Conservation (phyloP, 2,113 vertebrate genomes). For the Lagopus leucura region DNA sequence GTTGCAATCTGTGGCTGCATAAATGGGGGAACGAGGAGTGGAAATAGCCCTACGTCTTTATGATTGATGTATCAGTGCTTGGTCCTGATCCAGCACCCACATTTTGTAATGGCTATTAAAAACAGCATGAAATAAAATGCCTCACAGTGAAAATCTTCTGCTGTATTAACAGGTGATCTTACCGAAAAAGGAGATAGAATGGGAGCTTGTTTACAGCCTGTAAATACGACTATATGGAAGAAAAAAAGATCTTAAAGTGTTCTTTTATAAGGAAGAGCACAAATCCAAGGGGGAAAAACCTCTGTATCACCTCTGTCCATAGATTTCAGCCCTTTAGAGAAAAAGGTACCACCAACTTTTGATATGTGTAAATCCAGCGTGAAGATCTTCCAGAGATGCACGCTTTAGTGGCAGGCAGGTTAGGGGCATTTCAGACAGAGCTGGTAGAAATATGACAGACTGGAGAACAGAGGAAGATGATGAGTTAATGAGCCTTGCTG, state of each 20-base stretch:
- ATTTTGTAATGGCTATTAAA: constrained; percentile 10
- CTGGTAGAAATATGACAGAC: fast-evolving
- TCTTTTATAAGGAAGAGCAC: fast-evolving
- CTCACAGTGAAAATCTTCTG: neutral
- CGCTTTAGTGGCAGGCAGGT: neutral
- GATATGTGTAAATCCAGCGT: neutral
- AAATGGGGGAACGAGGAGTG: neutral
- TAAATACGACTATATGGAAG: neutral
- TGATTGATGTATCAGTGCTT: neutral
- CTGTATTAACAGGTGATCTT: neutral
- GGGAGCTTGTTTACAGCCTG: neutral
- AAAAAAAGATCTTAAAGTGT: neutral
- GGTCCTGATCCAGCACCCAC: neutral
- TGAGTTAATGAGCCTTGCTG: neutral
- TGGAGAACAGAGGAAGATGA: neutral
- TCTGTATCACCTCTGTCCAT: too few species aligned
- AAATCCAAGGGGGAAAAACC: neutral
- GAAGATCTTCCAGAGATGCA: neutral
- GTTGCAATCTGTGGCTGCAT: neutral
- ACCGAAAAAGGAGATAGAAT: neutral
- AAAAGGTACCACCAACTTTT: neutral
- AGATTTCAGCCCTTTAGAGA: neutral
- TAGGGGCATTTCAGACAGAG: neutral
- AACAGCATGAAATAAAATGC: neutral
- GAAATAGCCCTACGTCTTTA: neutral